Evolutionary conservation across 2,888 invertebrate genomes (phyloP), one percentile per base, ranked within the genome.

Genomic region (Melanotus villosus): DNA sequence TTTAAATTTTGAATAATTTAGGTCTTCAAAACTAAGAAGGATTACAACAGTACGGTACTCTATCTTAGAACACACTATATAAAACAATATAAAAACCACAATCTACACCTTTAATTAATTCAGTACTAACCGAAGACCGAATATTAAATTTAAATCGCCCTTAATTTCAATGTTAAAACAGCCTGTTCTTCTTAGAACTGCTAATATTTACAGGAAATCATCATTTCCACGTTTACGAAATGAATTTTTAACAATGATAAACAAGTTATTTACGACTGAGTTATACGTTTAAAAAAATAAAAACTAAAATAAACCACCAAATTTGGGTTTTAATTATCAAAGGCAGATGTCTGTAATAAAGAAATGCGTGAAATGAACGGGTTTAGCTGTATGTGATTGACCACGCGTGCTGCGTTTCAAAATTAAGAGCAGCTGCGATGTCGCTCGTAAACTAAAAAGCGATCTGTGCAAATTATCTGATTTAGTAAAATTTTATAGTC

Each of bases 401-500:
- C 57, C 38, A 57, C 41, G 57, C 57, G 41, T 41, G 57, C 57
- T 57, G 38, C 57, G 41, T 26, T 57, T 57, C 36, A 57, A 57
- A 57, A 57, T 57, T 57, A 57, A 26, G 38, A 23, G 57, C 57
- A 57, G 57, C 57, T 57, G 57, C 57, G 21, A 14, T 12, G 26
- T 56, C 14, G 57, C 12, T 57, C 57, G 23, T 57, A 57, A 57
- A 57, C 21, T 34, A 57, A 38, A 56, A 38, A 57, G 6, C 34
- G 57, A 57, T 57, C 57, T 57, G 57, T 57, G 57, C 57, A 57
- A 57, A 57, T 57, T 36, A 57, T 57, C 36, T 23, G 57, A 57
- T 57, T 57, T 41, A 10, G 19, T 32, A 36, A 12, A 23, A 12
- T 38, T 56, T 57, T 57, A 57, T 38, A 18, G 6, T 6, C 14